phyloP scores from a whole-genome alignment of 92 coral and sea anemone genomes.

The Actinernus sp. region DNA sequence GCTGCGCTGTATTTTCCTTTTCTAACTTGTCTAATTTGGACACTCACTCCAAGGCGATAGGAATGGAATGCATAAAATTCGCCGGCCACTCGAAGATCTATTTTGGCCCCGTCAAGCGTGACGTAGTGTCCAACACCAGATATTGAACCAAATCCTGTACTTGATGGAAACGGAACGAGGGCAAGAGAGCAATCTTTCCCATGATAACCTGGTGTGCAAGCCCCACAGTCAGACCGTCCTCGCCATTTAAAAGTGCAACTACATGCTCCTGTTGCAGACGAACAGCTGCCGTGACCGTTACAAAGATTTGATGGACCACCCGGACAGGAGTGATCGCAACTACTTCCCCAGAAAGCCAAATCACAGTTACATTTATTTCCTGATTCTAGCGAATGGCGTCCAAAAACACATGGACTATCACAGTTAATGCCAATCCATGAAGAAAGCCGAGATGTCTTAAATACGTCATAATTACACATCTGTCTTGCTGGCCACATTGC shows the following conservation, averaged over 20 bases:
- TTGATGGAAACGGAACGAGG: conserved; percentile 12
- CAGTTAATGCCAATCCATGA: conserved; percentile 56
- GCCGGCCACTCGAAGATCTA: conserved; percentile 40
- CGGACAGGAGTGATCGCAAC: conserved; percentile 45
- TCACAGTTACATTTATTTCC: conserved; percentile 36
- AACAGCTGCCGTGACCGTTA: conserved; percentile 56
- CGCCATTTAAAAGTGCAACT: conserved; percentile 53
- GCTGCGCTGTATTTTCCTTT: conserved; percentile 47
- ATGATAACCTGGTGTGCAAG: conserved; percentile 47
- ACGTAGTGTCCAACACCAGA: conserved; percentile 62
- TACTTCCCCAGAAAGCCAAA: conserved; percentile 51
- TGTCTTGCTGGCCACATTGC: conserved; percentile 66
- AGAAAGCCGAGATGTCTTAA: conserved; percentile 24
- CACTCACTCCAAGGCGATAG: conserved; percentile 28
- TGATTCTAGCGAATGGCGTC: conserved; percentile 14
- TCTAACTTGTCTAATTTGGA: conserved; percentile 58
- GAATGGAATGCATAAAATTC: conserved; percentile 61
- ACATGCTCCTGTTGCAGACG: conserved; percentile 61
- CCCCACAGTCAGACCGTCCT: conserved; percentile 45
- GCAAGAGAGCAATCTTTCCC: conserved; percentile 70
- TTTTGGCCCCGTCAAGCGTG: conserved; percentile 52
- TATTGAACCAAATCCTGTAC: conserved; percentile 34
- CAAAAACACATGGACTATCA: conserved; percentile 47
- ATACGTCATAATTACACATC: conserved; percentile 47
- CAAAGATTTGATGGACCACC: conserved; percentile 59